phyloP scores from a whole-genome alignment of 2,888 invertebrate species.

The Cabera pusaria region DNA sequence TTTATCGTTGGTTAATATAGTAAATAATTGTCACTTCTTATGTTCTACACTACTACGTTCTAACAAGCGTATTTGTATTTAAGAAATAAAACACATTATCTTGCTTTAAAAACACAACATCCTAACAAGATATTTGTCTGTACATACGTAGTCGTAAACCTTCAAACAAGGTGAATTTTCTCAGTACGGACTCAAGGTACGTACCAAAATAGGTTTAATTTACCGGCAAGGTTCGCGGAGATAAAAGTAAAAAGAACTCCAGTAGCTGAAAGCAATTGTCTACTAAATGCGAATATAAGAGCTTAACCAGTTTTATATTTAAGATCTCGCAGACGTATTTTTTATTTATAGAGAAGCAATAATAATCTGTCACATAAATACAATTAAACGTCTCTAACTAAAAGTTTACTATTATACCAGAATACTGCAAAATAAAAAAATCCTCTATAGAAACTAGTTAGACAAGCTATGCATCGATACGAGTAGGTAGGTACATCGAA shows the following conservation, averaged over 20 bases:
- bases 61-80: too few relatives aligned
- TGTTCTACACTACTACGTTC: too few relatives aligned
- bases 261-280: slow-evolving; percentile 19
- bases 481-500: too few relatives aligned
- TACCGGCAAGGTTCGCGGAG: slow-evolving; percentile 14
- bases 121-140: slow-evolving; percentile 1
- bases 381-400: too few relatives aligned
- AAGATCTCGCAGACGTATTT: background rate
- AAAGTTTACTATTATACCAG: too few relatives aligned
- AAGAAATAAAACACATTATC: too few relatives aligned
- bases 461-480: too few relatives aligned
- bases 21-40: too few relatives aligned
- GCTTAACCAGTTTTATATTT: slow-evolving; percentile 12
- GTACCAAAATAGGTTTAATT: slow-evolving; percentile 21
- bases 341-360: background rate
- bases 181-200: slow-evolving; percentile 10
- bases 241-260: slow-evolving; percentile 24
- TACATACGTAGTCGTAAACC: slow-evolving; percentile 9
- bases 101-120: too few relatives aligned
- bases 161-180: slow-evolving; percentile 16
- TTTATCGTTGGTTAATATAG: too few relatives aligned
- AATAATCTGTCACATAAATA: background rate
- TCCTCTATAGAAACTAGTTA: too few relatives aligned
- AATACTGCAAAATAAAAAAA: too few relatives aligned
- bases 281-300: slow-evolving; percentile 17